These are phyloP conservation scores for Pantherophis guttatus DNA, from an alignment of 2,113 vertebrate genomes.

Conservation along the genomic window DNA sequence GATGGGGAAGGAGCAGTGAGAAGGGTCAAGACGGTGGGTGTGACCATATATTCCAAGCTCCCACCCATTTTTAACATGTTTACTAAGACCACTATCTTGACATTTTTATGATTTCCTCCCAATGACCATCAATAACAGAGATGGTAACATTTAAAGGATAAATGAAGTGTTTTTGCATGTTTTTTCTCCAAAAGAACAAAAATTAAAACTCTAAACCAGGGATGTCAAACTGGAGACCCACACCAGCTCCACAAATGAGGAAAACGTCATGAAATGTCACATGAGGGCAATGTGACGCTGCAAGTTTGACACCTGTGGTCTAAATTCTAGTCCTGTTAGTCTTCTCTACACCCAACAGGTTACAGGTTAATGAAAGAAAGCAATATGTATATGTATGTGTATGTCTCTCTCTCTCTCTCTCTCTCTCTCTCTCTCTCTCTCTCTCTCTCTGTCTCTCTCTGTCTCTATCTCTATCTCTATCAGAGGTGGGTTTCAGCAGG, in stretches of 20 bases:
- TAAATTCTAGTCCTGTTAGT: not conserved
- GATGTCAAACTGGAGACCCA: no score
- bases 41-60: not conserved
- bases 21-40: not conserved
- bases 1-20: not conserved
- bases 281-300: no score
- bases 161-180: not conserved
- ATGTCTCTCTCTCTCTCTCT: no score
- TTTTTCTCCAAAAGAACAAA: not conserved
- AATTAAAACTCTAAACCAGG: not conserved
- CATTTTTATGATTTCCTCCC: not conserved
- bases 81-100: not conserved
- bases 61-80: not conserved
- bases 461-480: no score
- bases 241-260: no score
- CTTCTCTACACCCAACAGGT: not conserved
- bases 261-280: no score
- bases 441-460: no score
- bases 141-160: not conserved
- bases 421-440: no score
- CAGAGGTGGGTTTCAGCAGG: no score
- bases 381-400: not conserved
- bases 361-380: conserved; percentile 27
- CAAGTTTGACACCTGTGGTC: not conserved
- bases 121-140: not conserved